phyloP scores from a whole-genome alignment of 2,888 invertebrate species.

The Megastigmus dorsalis region DNA sequence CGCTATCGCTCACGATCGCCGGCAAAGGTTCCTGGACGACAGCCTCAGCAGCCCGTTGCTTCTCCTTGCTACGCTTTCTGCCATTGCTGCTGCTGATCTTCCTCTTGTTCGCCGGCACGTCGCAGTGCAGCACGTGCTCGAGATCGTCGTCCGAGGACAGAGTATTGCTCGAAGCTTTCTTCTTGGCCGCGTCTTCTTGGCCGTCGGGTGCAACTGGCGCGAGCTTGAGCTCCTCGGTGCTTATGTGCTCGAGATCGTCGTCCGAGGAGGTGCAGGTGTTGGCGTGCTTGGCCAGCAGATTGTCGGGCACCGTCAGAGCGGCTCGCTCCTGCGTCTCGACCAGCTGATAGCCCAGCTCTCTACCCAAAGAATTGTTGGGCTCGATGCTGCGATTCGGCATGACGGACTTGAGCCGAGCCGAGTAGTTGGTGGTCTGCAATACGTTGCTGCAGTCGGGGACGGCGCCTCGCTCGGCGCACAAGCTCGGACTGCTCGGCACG shows the following conservation, averaged over 20 bases:
- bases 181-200: constrained; percentile 8
- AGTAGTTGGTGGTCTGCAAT: neutral
- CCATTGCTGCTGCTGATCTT: neutral
- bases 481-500: constrained; percentile 65
- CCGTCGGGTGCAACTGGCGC: constrained; percentile 13
- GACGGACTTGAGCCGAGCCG: neutral
- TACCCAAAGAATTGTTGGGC: neutral
- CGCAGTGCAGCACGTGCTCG: constrained; percentile 64
- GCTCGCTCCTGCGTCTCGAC: constrained; percentile 1
- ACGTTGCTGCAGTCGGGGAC: constrained; percentile 64
- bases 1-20: neutral
- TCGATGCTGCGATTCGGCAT: neutral
- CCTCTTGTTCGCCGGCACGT: constrained; percentile 5
- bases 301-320: neutral
- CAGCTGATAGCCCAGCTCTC: constrained; percentile 22
- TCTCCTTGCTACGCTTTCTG: constrained; percentile 49
- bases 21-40: neutral
- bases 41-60: constrained; percentile 24
- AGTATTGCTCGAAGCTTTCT: constrained; percentile 10
- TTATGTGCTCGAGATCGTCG: constrained; percentile 67
- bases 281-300: too few relatives aligned
- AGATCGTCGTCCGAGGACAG: constrained; percentile 69
- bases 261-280: constrained; percentile 57
- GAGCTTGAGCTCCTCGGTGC: constrained; percentile 50
- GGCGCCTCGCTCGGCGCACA: constrained; percentile 71